phyloP scores from a whole-genome alignment of 2,888 invertebrate genomes.

The Clepsis dumicolana region DNA sequence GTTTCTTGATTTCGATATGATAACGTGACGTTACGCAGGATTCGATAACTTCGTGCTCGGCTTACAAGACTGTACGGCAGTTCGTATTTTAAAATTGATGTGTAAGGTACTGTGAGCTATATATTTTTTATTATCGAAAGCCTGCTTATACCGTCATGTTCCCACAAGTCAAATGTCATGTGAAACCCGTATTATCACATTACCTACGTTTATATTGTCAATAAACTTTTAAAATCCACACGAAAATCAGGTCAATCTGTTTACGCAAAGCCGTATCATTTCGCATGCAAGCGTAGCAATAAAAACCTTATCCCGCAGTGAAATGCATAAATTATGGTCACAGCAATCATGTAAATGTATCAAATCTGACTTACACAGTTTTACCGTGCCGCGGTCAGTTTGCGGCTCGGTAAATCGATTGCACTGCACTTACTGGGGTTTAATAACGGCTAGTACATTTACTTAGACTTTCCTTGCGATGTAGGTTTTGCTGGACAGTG shows the following conservation, averaged over 20 bases:
- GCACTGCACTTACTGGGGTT: constrained; percentile 37
- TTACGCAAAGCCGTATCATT: constrained; percentile 25
- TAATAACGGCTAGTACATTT: constrained; percentile 45
- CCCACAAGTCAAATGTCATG: constrained; percentile 37
- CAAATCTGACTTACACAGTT: constrained; percentile 45
- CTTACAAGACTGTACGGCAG: not conserved
- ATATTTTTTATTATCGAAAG: not conserved
- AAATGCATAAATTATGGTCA: constrained; percentile 43
- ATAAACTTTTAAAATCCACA: constrained; percentile 26
- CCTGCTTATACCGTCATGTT: constrained; percentile 2
- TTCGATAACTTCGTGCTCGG: too few relatives aligned
- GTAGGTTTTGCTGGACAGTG: constrained; percentile 39
- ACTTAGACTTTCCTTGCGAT: constrained; percentile 39
- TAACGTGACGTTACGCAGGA: too few relatives aligned
- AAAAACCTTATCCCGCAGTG: constrained; percentile 44
- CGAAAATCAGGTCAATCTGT: constrained; percentile 37
- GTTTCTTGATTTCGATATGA: too few relatives aligned
- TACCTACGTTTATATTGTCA: not conserved
- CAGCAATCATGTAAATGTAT: constrained; percentile 43
- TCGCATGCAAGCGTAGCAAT: constrained; percentile 24
- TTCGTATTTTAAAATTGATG: not conserved
- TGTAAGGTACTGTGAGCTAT: too few relatives aligned
- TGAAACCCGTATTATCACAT: constrained; percentile 13
- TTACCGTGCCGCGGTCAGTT: constrained; percentile 45
- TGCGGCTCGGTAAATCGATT: constrained; percentile 46